These are phyloP conservation scores for Ceratina japonica DNA, from an alignment of 1,140 invertebrate genomes.

Conservation along the genomic window DNA sequence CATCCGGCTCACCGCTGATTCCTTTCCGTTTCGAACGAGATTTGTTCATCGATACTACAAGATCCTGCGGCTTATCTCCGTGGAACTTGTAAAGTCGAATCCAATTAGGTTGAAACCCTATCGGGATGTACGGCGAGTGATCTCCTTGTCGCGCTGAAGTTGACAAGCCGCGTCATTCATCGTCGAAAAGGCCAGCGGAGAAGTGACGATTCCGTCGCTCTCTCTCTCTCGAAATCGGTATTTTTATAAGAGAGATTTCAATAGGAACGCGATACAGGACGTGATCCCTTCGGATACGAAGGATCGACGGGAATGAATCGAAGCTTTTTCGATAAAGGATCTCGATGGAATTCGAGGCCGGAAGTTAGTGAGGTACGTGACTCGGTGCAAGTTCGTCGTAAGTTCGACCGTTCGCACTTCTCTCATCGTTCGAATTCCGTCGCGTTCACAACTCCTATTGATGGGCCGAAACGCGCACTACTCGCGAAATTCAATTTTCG, in stretches of 20 bases:
- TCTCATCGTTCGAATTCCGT: too few relatives aligned
- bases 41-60: constrained; percentile 37
- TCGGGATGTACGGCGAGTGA: not conserved
- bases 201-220: not conserved
- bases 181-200: not conserved
- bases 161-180: constrained; percentile 25
- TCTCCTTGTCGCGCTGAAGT: constrained; percentile 12
- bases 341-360: too few relatives aligned
- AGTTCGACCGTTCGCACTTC: too few relatives aligned
- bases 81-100: constrained; percentile 26
- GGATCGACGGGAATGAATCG: too few relatives aligned
- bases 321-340: too few relatives aligned
- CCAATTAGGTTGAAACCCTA: constrained; percentile 48
- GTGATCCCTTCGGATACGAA: too few relatives aligned
- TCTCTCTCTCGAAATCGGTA: not conserved
- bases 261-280: not conserved
- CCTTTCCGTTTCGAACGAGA: constrained; percentile 19
- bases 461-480: too few relatives aligned
- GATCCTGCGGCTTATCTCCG: constrained; percentile 28
- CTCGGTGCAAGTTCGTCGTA: too few relatives aligned
- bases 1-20: not conserved
- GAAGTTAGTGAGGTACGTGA: too few relatives aligned
- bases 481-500: too few relatives aligned
- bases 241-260: too few relatives aligned
- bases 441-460: too few relatives aligned